Evolutionary conservation across 2,888 invertebrate species (phyloP).

Genomic region (Ctenicera cuprea): DNA sequence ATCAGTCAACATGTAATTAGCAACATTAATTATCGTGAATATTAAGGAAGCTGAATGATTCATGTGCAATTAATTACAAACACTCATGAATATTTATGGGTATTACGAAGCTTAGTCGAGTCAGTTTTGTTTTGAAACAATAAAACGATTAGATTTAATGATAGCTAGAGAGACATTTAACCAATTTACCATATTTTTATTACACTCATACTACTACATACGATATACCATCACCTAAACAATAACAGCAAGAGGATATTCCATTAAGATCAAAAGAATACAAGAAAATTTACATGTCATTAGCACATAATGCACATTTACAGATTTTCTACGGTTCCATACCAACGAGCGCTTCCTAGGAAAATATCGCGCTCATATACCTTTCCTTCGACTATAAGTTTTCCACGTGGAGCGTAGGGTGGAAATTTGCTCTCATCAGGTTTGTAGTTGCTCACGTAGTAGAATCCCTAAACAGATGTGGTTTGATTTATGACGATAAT

Average conservation of each 20-base stretch:
- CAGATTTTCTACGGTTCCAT: slow-evolving; percentile 14
- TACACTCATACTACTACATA: no score
- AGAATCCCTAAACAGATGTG: slow-evolving; percentile 37
- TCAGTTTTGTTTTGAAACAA: no score
- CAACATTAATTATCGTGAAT: slow-evolving; percentile 24
- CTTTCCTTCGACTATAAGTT: slow-evolving; percentile 31
- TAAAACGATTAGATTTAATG: no score
- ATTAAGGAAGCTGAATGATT: slow-evolving; percentile 7
- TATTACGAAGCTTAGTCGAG: not conserved
- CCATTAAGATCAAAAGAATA: not conserved
- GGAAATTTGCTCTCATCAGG: slow-evolving; percentile 43
- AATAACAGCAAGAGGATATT: slow-evolving; percentile 7
- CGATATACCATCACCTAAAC: not conserved
- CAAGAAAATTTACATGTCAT: not conserved
- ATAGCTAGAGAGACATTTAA: no score
- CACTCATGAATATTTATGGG: slow-evolving; percentile 10
- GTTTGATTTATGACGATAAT: slow-evolving; percentile 20
- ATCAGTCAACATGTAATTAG: slow-evolving; percentile 23
- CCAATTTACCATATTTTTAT: no score
- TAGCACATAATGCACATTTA: not conserved
- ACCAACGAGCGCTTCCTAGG: slow-evolving; percentile 30
- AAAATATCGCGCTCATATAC: slow-evolving; percentile 28
- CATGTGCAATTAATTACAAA: not conserved
- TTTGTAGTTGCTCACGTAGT: slow-evolving; percentile 39
- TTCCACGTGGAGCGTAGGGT: slow-evolving; percentile 33